Evolutionary conservation across 2,797 vertebrate species (phyloP).

Genomic region (Iguana delicatissima): DNA sequence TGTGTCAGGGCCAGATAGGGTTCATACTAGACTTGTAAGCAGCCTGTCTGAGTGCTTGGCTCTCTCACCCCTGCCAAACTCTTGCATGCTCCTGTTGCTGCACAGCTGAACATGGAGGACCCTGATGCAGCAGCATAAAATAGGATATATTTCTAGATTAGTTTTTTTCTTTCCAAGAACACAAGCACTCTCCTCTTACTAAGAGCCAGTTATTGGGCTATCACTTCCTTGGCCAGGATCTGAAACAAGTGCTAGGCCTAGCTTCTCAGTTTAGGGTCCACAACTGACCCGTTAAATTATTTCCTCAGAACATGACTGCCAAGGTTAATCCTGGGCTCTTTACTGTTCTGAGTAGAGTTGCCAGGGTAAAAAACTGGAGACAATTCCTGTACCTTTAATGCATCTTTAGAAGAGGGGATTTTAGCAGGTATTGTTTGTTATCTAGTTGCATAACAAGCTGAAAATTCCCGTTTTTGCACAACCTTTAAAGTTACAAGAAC

Average conservation of each 20-base stretch:
- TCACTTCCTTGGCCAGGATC: neutral
- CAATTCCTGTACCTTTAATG: too few species aligned
- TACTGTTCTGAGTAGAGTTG: too few species aligned
- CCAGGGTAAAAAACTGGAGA: too few species aligned
- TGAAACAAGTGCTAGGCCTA: neutral
- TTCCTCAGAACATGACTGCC: neutral
- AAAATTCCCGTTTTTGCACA: too few species aligned
- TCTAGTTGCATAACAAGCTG: too few species aligned
- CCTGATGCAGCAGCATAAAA: fast-evolving
- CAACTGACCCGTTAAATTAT: neutral
- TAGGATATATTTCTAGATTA: fast-evolving
- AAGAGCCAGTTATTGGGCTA: neutral
- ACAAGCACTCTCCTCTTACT: neutral
- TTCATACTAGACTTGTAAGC: neutral
- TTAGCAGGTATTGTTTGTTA: too few species aligned
- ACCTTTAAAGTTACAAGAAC: too few species aligned
- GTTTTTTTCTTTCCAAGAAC: neutral
- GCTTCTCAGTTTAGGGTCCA: neutral
- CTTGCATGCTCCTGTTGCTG: neutral
- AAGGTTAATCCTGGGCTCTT: neutral
- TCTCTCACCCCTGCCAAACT: neutral
- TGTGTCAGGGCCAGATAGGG: neutral
- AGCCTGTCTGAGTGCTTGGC: neutral
- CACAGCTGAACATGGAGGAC: neutral
- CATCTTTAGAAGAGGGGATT: too few species aligned